Evolutionary conservation across 2,797 vertebrate genomes (phyloP), one percentile per base, ranked within the genome.

Genomic region (Phrynocephalus guinanensis): DNA sequence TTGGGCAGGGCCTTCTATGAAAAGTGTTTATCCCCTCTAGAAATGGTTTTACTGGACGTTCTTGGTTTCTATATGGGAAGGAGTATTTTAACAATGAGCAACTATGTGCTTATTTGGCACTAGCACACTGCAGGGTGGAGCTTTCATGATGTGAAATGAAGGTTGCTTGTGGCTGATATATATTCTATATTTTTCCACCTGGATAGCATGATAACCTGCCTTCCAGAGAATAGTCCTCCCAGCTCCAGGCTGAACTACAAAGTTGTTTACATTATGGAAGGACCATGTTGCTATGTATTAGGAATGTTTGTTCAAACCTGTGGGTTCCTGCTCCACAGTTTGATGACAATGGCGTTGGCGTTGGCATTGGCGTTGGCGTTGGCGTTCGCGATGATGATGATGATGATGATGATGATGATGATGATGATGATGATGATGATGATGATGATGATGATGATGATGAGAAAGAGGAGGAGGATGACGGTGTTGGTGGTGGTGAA

Each of bases 71-170:
- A 22, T 77, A 67, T 81, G 16, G 63, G 30, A 66, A 63, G 28
- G 52, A n/a, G 44, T 79, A 7, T 60, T 67, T 85, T 79, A 56
- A 79, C 71, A 86, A 66, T 67, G 67, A 79, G 50, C 48, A 71
- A 52, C 44, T 83, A 10, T 56, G 1, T 56, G 52, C 1, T 10
- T 56, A 85, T 1, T 16, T 68, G 44, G 84, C 44, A 70, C 6
- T 67, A 56, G 66, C 26, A 60, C 26, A 38, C 30, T 30, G 22
- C 70, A 28, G n/a, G 13, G 3, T 28, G 67, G 16, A 52, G 52
- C 72, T 85, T 78, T 6, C 48, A 33, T 85, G 48, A 24, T 38
- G 24, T 79, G 67, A 71, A 79, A 70, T 79, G 68, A 83, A 48
- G 22, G 44, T 6, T n/a, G 44, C n/a, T 70, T 48, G 18, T 63